These are phyloP conservation scores for Acanthurus leucopareius DNA, from an alignment of 2,797 vertebrate genomes.

Conservation along the genomic window DNA sequence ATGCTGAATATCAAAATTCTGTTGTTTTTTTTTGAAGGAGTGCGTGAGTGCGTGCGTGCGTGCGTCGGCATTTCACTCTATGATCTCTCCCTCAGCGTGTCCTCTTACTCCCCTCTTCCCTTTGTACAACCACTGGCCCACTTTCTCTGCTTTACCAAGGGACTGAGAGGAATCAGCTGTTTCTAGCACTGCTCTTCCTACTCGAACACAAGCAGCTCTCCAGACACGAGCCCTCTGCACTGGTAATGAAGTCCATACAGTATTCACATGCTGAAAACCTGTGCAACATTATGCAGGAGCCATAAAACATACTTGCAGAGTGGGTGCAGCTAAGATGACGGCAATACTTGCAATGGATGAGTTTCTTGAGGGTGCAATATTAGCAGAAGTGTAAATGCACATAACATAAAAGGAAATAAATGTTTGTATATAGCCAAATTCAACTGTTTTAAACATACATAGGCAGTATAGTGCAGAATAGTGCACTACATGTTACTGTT, in stretches of 20 bases:
- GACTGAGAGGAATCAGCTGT: constrained; percentile 81
- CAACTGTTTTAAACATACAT: no score
- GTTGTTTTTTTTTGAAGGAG: constrained; percentile 6
- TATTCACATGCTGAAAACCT: constrained; percentile 68
- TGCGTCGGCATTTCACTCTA: constrained; percentile 7
- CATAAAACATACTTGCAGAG: constrained; percentile 26
- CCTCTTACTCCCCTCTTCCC: constrained; percentile 13
- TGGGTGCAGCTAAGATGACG: background rate
- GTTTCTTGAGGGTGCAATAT: constrained; percentile 45
- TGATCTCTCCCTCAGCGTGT: background rate
- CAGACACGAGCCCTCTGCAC: constrained; percentile 29
- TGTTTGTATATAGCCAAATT: no score
- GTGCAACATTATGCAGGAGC: constrained; percentile 16
- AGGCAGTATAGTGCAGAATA: no score
- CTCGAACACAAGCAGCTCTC: constrained; percentile 62
- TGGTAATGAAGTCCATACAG: constrained; percentile 39
- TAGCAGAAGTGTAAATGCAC: constrained; percentile 5
- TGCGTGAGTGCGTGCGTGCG: background rate
- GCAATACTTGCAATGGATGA: background rate
- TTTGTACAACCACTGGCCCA: constrained; percentile 41
- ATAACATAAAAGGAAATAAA: no score
- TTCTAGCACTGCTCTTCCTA: constrained; percentile 68
- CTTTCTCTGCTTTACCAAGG: constrained; percentile 64
- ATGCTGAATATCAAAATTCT: constrained; percentile 31
- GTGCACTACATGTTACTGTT: no score